Conservation (phyloP, 1,140 invertebrate genomes). For the Eupristina koningsbergeri region DNA sequence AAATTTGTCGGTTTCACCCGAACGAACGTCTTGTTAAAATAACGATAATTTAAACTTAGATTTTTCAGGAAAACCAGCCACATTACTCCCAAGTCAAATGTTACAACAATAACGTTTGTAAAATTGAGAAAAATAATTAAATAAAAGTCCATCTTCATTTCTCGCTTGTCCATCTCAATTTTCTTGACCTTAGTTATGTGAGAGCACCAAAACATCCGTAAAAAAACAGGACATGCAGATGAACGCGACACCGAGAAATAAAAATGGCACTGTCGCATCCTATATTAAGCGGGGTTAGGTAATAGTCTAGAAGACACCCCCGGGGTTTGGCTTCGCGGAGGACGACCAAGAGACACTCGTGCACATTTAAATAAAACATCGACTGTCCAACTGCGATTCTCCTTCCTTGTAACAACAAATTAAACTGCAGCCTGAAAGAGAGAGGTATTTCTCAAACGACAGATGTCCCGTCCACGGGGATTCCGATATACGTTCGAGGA, state of each 20-base stretch:
- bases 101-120: neutral
- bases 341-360: slow-evolving; percentile 33
- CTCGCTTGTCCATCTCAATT: slow-evolving; percentile 42
- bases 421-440: slow-evolving; percentile 50
- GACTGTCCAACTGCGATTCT: slow-evolving; percentile 22
- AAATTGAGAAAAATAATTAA: neutral
- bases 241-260: slow-evolving; percentile 46
- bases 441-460: slow-evolving; percentile 33
- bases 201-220: neutral
- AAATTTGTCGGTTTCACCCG: too few species aligned
- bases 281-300: slow-evolving; percentile 53
- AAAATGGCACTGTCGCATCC: slow-evolving; percentile 55
- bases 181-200: neutral
- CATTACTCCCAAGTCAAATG: too few species aligned
- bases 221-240: neutral
- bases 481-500: slow-evolving; percentile 32
- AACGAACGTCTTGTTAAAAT: too few species aligned
- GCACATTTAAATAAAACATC: slow-evolving; percentile 58
- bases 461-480: slow-evolving; percentile 12
- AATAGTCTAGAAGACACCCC: slow-evolving; percentile 51
- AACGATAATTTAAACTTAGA: too few species aligned
- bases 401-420: slow-evolving; percentile 51
- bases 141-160: slow-evolving; percentile 6
- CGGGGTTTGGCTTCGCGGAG: slow-evolving; percentile 36
- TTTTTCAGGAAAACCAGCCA: too few species aligned